These are phyloP conservation scores for Drosophila parvula DNA, from an alignment of 1,140 invertebrate species.

Conservation along the genomic window DNA sequence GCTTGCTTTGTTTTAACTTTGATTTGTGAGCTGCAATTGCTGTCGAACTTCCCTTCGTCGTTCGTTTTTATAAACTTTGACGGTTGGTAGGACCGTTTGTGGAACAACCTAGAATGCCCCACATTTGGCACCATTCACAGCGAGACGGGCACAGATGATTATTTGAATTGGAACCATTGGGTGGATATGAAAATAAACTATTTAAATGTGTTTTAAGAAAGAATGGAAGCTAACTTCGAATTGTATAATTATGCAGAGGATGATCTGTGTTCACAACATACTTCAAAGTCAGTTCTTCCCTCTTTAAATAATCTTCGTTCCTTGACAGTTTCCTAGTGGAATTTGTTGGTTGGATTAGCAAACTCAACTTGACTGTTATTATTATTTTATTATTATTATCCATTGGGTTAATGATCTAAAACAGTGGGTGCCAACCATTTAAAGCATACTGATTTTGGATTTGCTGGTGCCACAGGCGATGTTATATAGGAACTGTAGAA, in stretches of 20 bases:
- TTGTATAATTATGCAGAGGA: too few relatives aligned
- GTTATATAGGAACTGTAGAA: not conserved
- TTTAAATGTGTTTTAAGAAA: too few relatives aligned
- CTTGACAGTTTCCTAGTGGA: too few relatives aligned
- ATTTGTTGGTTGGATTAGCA: too few relatives aligned
- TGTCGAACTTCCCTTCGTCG: not conserved
- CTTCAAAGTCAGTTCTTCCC: too few relatives aligned
- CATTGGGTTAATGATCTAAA: not conserved
- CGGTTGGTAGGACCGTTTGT: constrained; percentile 12
- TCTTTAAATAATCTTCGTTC: too few relatives aligned
- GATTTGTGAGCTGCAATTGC: constrained; percentile 40
- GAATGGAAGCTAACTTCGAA: too few relatives aligned
- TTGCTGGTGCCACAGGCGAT: not conserved
- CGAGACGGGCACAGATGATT: not conserved
- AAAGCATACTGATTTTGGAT: not conserved
- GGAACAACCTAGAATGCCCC: not conserved
- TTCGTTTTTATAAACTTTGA: constrained; percentile 36
- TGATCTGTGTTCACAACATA: too few relatives aligned
- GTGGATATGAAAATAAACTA: too few relatives aligned
- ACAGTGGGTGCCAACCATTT: too few relatives aligned
- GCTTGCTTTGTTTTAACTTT: constrained; percentile 27
- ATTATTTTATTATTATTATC: not conserved
- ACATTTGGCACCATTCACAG: not conserved
- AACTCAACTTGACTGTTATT: too few relatives aligned
- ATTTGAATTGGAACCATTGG: too few relatives aligned